These are phyloP conservation scores for Cyanoramphus novaezelandiae DNA, from an alignment of 2,113 vertebrate genomes.

Conservation along the genomic window DNA sequence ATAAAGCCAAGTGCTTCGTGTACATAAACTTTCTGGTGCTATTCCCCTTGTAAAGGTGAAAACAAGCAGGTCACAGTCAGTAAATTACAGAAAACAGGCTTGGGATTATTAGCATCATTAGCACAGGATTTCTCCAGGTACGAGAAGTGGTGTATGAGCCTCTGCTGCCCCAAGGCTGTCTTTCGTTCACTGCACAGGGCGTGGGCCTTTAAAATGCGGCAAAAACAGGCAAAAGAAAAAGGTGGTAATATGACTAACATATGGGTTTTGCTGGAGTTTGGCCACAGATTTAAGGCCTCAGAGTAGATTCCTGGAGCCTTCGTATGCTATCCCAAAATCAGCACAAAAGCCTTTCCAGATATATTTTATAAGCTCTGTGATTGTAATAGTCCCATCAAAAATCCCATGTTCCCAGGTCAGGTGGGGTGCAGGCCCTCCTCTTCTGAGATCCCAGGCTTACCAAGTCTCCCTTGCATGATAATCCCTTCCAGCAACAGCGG, in stretches of 20 bases:
- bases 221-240: background rate
- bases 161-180: background rate
- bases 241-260: conserved; percentile 48
- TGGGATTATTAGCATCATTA: background rate
- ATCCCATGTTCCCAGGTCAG: background rate
- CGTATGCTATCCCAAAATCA: conserved; percentile 39
- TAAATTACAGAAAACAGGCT: background rate
- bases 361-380: background rate
- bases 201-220: background rate
- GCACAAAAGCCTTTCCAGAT: conserved; percentile 29
- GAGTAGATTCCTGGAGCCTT: conserved; percentile 53
- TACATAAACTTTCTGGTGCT: background rate
- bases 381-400: conserved; percentile 29
- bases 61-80: conserved; percentile 11
- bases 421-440: background rate
- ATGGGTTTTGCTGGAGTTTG: conserved; percentile 41
- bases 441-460: background rate
- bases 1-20: rapidly evolving
- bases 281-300: conserved; percentile 25
- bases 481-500: background rate
- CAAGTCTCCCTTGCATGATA: background rate
- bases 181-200: background rate
- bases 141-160: background rate
- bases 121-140: conserved; percentile 1
- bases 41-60: background rate